Base-by-base conservation (phyloP, 2,888 invertebrate genomes). In the Saturnia japonica region DNA sequence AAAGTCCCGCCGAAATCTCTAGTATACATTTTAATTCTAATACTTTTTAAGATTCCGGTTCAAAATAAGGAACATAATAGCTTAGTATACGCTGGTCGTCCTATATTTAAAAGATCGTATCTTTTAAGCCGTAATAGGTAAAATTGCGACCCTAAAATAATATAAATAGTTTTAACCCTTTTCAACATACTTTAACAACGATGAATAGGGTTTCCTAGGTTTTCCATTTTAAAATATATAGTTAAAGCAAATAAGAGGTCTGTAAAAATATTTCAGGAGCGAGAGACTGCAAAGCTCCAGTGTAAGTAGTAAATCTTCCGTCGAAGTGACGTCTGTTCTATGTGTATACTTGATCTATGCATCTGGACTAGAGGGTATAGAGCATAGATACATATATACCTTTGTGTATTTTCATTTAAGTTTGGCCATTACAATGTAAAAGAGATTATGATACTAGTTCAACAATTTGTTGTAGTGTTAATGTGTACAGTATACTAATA, bases 321-420 rank as follows among this genome's bases (percentile, higher is more conserved):
- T 42, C 57, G 42, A 74, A 74, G 68, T 72, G 75, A 75, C 74
- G 76, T 77, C 78, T 80, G 76, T 77, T 75, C 78, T 78, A 40
- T 74, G 70, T 75, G 69, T 54, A 66, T 47, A 75, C 69, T 77
- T 81, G 78, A 82, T 81, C 78, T 82, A 81, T 81, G 77, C 62
- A 79, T 78, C 82, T 82, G 74, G 74, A 67, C 57, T 67, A 73
- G 70, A 68, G 68, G n/a, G 71, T 75, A 57, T 64, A 34, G 16
- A 28, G 40, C 40, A 11, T 40, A 34, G 34, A 34, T 34, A 34
- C 34, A 34, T 34, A 34, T 64, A 19, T n/a, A 28, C 14, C 14
- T 60, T 28, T 14, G 2, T 60, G 28, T 14, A 25, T 28, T 28
- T 60, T 22, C 0, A 25, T 57, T 60, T 60, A 8, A 51, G 47